phyloP scores from a whole-genome alignment of 2,888 invertebrate species.

The Microctonus aethiopoides region DNA sequence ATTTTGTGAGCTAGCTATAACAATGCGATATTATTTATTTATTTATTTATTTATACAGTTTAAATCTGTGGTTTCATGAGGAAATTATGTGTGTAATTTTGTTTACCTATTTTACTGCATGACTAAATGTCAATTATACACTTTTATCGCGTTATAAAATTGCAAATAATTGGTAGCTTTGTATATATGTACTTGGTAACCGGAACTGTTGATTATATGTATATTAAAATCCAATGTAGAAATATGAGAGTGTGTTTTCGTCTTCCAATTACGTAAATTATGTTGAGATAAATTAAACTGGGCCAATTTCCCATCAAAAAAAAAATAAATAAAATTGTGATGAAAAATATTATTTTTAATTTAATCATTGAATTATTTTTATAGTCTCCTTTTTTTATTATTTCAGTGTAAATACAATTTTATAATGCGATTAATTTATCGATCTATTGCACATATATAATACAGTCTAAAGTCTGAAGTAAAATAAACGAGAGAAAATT shows the following conservation, averaged over 20 bases:
- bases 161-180: not conserved
- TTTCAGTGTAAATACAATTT: too few relatives aligned
- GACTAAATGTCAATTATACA: not conserved
- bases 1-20: too few relatives aligned
- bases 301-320: not conserved
- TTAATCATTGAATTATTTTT: too few relatives aligned
- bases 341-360: not conserved
- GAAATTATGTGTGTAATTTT: not conserved
- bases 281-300: slow-evolving; percentile 1
- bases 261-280: slow-evolving; percentile 16
- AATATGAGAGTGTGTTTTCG: slow-evolving; percentile 5
- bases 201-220: not conserved
- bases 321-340: not conserved
- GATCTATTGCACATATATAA: not conserved
- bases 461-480: not conserved
- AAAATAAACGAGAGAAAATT: not conserved
- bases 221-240: not conserved
- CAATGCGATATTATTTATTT: too few relatives aligned
- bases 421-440: too few relatives aligned
- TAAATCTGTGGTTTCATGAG: not conserved
- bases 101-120: not conserved
- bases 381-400: too few relatives aligned
- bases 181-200: not conserved
- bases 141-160: not conserved
- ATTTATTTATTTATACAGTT: not conserved